phyloP scores from a whole-genome alignment of 2,113 vertebrate genomes.

The Scatophagus argus region DNA sequence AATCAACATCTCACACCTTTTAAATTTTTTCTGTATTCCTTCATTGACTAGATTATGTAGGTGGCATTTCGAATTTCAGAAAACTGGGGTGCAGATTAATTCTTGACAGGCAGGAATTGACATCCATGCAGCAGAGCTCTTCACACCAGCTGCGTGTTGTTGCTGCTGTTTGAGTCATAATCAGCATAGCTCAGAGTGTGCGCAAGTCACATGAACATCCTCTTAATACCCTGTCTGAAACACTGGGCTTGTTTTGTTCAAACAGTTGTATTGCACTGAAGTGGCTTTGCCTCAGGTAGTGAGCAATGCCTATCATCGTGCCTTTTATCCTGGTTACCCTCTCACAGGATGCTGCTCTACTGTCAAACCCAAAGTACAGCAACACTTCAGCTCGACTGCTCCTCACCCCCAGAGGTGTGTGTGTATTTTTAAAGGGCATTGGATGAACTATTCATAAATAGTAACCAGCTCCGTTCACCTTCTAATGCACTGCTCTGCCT shows the following conservation, averaged over 20 bases:
- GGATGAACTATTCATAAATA: slow-evolving; percentile 79
- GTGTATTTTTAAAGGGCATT: slow-evolving; percentile 80
- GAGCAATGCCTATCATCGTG: slow-evolving; percentile 72
- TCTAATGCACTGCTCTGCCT: slow-evolving; percentile 57
- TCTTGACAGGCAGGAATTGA: slow-evolving; percentile 70
- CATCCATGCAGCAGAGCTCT: slow-evolving; percentile 55
- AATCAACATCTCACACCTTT: slow-evolving; percentile 54
- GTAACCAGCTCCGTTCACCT: slow-evolving; percentile 63
- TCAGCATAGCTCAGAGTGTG: slow-evolving; percentile 57
- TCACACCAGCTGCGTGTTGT: slow-evolving; percentile 65
- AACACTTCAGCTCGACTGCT: slow-evolving; percentile 64
- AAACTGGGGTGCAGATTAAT: slow-evolving; percentile 58
- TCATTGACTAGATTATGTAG: slow-evolving; percentile 50
- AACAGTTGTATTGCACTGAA: slow-evolving; percentile 70
- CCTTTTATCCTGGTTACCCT: slow-evolving; percentile 79
- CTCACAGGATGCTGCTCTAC: slow-evolving; percentile 72
- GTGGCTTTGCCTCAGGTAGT: slow-evolving; percentile 71
- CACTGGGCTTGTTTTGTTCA: slow-evolving; percentile 74
- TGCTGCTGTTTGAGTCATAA: slow-evolving; percentile 70
- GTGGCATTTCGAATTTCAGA: slow-evolving; percentile 57
- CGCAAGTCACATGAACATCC: slow-evolving; percentile 66
- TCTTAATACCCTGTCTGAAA: slow-evolving; percentile 68
- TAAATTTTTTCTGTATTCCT: slow-evolving; percentile 15
- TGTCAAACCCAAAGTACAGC: slow-evolving; percentile 67
- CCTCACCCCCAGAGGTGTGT: slow-evolving; percentile 69